Base-by-base conservation (phyloP, 2,888 invertebrate species). In the Prionchulus punctatus region DNA sequence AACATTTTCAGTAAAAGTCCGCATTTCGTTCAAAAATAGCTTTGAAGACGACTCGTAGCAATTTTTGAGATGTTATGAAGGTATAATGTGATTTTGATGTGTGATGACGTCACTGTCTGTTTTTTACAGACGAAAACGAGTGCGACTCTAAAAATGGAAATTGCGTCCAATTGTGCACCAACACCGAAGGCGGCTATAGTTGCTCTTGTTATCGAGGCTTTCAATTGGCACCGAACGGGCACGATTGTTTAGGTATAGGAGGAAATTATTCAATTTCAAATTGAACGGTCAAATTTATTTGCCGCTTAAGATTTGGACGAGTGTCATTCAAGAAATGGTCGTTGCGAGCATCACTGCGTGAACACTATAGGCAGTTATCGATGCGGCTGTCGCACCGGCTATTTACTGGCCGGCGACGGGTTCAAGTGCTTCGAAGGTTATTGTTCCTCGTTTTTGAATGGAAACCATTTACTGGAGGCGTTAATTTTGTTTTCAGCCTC, bases 261-360 rank as follows among this genome's bases (percentile, higher is more conserved):
- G n/a, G 12, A 47, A 42, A 30, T 28, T 30, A n/a, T 43, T 2
- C 30, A 36, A 31, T n/a, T 49, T 55, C 2, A 30, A 23, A 23
- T 36, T 21, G 55, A 54, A 54, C 4, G 12, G 21, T 21, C 18
- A 18, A 26, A 27, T 26, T 18, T 31, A 23, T 3, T 51, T 27
- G 23, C 7, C 43, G 15, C 23, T 30, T 45, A 80, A 70, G 72
- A 72, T 60, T 61, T 69, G 27, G 64, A 70, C 59, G 69, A 70
- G 54, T 73, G 72, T 60, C 55, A 55, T 0, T 56, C 55, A 2
- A 61, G 77, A 62, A 80, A 80, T 60, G 80, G 80, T 1, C 80
- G 79, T 18, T 83, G 83, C 65, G 77, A 79, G 58, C 80, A 82
- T 60, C 73, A 70, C 2, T 83, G 83, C 64, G 72, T 79, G 57